Conservation (phyloP, 2,113 vertebrate genomes). For the Propithecus coquereli region DNA sequence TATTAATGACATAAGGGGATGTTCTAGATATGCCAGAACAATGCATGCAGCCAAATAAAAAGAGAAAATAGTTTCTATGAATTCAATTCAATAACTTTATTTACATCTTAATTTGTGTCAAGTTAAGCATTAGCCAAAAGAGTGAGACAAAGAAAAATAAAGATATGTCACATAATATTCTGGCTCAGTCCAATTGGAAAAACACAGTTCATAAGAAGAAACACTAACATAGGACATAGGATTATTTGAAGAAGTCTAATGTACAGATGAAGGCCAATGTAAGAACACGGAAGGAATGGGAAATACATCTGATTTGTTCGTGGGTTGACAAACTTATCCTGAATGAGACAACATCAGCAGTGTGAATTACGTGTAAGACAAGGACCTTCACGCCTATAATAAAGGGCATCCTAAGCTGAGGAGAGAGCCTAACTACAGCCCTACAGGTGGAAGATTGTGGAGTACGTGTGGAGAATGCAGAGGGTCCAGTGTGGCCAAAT, state of each 20-base stretch:
- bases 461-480: not conserved
- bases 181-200: not conserved
- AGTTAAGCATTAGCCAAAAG: not conserved
- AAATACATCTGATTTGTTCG: fast-evolving
- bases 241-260: no score
- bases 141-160: not conserved
- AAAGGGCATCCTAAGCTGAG: fast-evolving
- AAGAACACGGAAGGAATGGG: not conserved
- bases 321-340: not conserved
- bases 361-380: not conserved
- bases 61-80: not conserved
- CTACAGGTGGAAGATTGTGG: not conserved
- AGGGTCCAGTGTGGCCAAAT: not conserved
- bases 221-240: fast-evolving
- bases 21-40: not conserved
- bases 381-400: fast-evolving
- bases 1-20: not conserved
- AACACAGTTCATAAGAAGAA: not conserved
- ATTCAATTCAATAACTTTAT: not conserved
- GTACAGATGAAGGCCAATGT: not conserved
- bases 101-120: not conserved
- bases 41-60: not conserved
- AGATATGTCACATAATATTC: not conserved
- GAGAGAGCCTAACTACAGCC: no score
- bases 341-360: not conserved